Conservation (phyloP, 1,140 invertebrate genomes). For the Magallana ariakensis region DNA sequence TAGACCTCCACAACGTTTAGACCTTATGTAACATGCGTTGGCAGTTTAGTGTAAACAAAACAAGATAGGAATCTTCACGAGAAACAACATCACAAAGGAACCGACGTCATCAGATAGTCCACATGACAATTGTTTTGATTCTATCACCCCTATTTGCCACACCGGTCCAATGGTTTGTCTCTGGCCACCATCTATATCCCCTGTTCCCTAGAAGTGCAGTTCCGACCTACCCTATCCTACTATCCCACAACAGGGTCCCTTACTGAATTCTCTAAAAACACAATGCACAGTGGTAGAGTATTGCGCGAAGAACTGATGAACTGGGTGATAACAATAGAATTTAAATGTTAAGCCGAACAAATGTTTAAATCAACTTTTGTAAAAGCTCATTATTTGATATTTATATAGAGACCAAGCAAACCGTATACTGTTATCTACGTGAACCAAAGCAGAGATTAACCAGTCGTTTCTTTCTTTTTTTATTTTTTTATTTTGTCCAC, state of each 20-base stretch:
- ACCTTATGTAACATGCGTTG: background rate
- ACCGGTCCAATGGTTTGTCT: slow-evolving; percentile 7
- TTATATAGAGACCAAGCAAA: background rate
- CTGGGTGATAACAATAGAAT: slow-evolving; percentile 21
- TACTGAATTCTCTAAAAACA: background rate
- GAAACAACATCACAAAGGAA: slow-evolving; percentile 1
- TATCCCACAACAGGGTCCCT: background rate
- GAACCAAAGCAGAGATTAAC: background rate
- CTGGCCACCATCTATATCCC: background rate
- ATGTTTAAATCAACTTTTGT: background rate
- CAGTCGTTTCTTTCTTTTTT: background rate
- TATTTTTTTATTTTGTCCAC: no score
- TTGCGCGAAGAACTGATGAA: background rate
- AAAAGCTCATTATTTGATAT: background rate
- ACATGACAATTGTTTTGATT: background rate
- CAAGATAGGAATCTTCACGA: background rate
- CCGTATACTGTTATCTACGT: background rate
- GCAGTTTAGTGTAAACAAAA: slow-evolving; percentile 8
- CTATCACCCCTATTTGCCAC: background rate
- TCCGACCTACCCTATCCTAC: background rate
- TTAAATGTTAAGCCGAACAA: slow-evolving; percentile 28
- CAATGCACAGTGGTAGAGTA: background rate
- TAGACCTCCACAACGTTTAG: background rate
- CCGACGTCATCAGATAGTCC: background rate
- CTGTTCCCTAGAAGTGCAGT: background rate